phyloP scores from a whole-genome alignment of 2,797 vertebrate genomes.

The Periophthalmus magnuspinnatus region DNA sequence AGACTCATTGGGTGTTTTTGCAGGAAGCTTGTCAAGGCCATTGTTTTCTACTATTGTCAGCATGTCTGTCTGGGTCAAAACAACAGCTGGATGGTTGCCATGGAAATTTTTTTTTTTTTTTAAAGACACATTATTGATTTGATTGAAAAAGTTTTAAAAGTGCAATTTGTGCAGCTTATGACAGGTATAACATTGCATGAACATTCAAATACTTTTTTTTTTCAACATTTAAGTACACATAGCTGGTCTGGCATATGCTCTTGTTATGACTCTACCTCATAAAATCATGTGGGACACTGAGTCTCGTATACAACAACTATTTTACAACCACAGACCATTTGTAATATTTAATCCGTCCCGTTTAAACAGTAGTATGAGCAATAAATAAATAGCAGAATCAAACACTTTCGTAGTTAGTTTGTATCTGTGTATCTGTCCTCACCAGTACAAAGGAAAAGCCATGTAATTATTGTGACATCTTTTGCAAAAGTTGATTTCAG shows the following conservation, averaged over 20 bases:
- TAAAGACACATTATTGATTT: neutral
- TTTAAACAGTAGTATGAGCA: neutral
- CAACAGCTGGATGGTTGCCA: neutral
- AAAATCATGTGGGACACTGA: no score
- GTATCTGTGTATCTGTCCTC: no score
- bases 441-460: no score
- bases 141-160: neutral
- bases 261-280: no score
- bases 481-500: neutral
- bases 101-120: neutral
- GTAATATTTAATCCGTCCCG: neutral
- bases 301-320: neutral
- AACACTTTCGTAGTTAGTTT: no score
- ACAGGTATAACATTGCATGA: neutral
- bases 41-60: constrained; percentile 13
- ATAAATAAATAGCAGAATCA: no score
- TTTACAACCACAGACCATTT: neutral
- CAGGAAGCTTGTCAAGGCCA: neutral
- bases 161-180: neutral
- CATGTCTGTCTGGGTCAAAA: constrained; percentile 4
- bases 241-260: no score
- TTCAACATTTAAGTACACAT: neutral
- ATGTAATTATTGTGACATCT: no score
- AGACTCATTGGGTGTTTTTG: constrained; percentile 8
- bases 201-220: neutral